Base-by-base conservation (phyloP, 23 tunicate genomes). In the Oikopleura albicans region DNA sequence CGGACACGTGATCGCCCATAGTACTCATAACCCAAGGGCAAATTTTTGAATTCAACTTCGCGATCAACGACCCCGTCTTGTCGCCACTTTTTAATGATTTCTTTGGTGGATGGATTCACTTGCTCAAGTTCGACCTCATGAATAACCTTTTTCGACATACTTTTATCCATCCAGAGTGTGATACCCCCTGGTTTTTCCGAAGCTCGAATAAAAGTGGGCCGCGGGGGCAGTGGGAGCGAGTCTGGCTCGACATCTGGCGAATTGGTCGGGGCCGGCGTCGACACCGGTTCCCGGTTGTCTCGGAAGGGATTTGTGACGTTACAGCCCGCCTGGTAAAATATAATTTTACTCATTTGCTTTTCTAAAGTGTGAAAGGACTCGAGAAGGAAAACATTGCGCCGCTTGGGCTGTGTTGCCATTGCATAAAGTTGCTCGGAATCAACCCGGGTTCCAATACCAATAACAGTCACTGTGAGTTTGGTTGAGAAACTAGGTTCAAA, bases 61-160 rank as follows among this genome's bases (percentile, higher is more conserved):
- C 63, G 12, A 22, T 49, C 63, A 22, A 22, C 22, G 22, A 22
- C 22, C 63, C 16, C 63, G 12, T 12, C 22, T 49, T 49, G 12
- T 22, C 22, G 16, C 16, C 22, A 49, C 63, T 8, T 22, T 49
- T 49, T 22, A 16, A 71, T 29, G 79, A 71, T 71, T 29, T 71
- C 79, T 37, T 71, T 71, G 4, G 79, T 71, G 37, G 79, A 71
- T 16, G 79, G 27, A 4, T 29, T 71, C 79, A 71, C 79, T 71
- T 71, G 79, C 31, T 16, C 79, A 34, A 71, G 31, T 12, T 12
- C 36, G 4, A 71, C 79, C 31, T 71, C 79, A 31, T 16, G 27
- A 12, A 2, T 37, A 4, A 37, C 37, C 35, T 71, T 71, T 71
- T 71, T 71, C 37, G 79, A 22, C 37, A 2, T 16, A 34, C 37